Percentiles rank a stretch among this genome's conserved stretches.
These are phyloP conservation scores for Leucophenga maculata DNA, from an alignment of 2,888 invertebrate species.

Conservation along the genomic window DNA sequence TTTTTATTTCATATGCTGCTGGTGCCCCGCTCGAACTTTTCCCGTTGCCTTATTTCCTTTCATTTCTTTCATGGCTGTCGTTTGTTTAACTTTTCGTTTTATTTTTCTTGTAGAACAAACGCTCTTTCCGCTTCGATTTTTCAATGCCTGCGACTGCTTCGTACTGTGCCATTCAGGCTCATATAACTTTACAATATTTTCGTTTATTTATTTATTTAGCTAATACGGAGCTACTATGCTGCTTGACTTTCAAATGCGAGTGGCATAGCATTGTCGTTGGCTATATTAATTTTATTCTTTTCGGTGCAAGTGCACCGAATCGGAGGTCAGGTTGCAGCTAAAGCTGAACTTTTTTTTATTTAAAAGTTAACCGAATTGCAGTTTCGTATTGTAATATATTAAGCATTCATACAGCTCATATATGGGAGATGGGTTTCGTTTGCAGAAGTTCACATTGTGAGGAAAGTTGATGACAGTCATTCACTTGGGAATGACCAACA, in stretches of 20 bases:
- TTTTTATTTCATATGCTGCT: conserved; percentile 10
- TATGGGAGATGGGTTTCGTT: no score
- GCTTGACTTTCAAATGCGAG: background rate
- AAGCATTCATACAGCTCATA: no score
- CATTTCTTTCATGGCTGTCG: conserved; percentile 39
- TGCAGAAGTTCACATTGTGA: no score
- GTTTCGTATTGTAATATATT: no score
- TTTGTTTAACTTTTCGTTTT: conserved; percentile 24
- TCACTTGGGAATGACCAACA: no score
- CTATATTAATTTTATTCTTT: conserved; percentile 1
- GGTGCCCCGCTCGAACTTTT: conserved; percentile 7
- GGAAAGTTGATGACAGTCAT: no score
- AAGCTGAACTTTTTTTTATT: no score
- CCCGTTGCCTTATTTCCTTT: background rate
- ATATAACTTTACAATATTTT: conserved; percentile 32
- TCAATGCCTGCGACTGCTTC: background rate
- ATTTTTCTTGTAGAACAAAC: background rate
- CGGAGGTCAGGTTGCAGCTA: no score
- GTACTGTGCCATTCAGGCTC: conserved; percentile 14
- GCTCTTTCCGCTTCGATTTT: background rate
- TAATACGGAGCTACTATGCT: conserved; percentile 13
- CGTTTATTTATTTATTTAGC: conserved; percentile 23
- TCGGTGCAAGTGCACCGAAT: no score
- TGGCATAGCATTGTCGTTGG: no score
- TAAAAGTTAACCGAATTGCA: no score